Evolutionary conservation across 2,797 vertebrate species (phyloP).

Genomic region (Acanthis flammea): DNA sequence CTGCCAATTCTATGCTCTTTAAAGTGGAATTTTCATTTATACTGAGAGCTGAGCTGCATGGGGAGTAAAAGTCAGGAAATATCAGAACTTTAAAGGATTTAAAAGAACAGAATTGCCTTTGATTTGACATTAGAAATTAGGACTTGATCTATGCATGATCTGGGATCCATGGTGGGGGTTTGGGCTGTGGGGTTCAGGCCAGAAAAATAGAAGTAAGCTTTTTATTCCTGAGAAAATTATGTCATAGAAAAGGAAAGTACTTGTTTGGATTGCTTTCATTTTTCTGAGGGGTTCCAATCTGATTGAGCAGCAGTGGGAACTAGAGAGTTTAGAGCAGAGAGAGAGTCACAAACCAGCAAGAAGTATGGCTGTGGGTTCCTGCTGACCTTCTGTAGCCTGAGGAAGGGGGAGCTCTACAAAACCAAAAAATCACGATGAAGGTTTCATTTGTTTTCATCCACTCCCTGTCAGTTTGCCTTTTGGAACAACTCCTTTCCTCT

Average conservation of each 20-base stretch:
- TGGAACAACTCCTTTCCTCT: not conserved
- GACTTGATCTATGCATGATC: not conserved
- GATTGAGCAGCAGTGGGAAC: not conserved
- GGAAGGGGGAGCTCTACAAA: accelerated
- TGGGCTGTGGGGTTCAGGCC: not conserved
- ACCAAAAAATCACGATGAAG: accelerated
- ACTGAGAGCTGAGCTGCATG: not conserved
- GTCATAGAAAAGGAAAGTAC: not conserved
- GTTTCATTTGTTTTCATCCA: not conserved
- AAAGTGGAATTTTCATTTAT: slow-evolving; percentile 28
- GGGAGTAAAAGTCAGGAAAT: not conserved
- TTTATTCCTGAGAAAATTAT: not conserved
- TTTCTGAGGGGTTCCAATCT: not conserved
- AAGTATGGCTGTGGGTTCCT: not conserved
- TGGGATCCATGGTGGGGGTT: not conserved
- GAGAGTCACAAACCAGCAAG: not conserved
- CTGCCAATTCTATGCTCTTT: slow-evolving; percentile 3
- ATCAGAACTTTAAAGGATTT: not conserved
- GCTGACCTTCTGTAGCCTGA: not conserved
- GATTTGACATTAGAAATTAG: slow-evolving; percentile 4
- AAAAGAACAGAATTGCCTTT: not conserved
- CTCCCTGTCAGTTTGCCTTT: not conserved
- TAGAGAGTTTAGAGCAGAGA: not conserved
- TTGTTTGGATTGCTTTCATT: not conserved
- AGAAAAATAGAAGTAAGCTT: not conserved